Evolutionary conservation across 2,888 invertebrate species (phyloP).

Genomic region (Polyommatus iphigenia): DNA sequence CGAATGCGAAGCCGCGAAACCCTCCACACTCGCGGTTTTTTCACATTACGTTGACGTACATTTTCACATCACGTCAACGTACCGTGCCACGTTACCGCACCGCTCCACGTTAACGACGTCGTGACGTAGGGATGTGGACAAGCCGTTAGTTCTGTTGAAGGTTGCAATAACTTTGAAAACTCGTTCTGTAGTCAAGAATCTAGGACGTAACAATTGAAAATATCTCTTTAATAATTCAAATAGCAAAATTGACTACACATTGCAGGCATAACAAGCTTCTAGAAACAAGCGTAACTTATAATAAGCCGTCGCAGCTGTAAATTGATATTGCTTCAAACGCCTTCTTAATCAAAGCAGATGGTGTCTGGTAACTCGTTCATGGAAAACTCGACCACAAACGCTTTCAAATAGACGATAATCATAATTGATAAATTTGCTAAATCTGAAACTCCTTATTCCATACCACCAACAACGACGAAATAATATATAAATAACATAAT

Average conservation of each 20-base stretch:
- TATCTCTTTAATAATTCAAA: neutral
- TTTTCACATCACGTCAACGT: too few relatives aligned
- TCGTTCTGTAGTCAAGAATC: neutral
- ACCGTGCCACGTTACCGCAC: too few relatives aligned
- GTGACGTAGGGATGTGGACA: too few relatives aligned
- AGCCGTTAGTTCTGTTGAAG: neutral
- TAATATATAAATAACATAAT: too few relatives aligned
- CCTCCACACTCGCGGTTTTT: too few relatives aligned
- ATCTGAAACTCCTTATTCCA: neutral
- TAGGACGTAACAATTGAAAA: neutral
- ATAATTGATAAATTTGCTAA: slow-evolving; percentile 1
- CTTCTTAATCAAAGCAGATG: slow-evolving; percentile 56
- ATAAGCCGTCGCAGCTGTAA: slow-evolving; percentile 52
- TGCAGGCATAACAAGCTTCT: neutral
- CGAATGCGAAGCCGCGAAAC: too few relatives aligned
- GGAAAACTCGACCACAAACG: slow-evolving; percentile 39
- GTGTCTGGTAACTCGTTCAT: slow-evolving; percentile 45
- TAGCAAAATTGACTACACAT: neutral
- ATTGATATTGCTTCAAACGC: slow-evolving; percentile 62
- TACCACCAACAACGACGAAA: too few relatives aligned
- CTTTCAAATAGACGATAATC: neutral
- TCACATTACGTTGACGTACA: too few relatives aligned
- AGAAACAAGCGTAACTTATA: slow-evolving; percentile 39
- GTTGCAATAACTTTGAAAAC: neutral
- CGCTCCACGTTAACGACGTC: too few relatives aligned